A percentile compares a stretch with the other conserved stretches of the same genome.
These are phyloP conservation scores for Piaya cayana DNA, from an alignment of 2,113 vertebrate species.

Conservation along the genomic window DNA sequence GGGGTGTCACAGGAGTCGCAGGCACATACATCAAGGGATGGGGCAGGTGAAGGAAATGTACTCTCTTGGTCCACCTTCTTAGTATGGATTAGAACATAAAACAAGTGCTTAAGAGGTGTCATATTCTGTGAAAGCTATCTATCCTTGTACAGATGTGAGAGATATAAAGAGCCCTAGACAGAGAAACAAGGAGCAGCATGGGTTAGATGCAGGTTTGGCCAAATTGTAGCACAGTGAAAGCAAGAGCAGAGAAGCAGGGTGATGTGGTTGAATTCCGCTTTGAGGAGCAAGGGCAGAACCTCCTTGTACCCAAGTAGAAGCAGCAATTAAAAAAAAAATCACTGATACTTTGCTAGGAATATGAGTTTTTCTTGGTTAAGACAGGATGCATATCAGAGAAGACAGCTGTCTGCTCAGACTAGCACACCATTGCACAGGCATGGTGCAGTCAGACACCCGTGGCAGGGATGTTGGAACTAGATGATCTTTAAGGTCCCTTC, in stretches of 20 bases:
- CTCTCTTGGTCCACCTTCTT: background rate
- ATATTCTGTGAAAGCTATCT: background rate
- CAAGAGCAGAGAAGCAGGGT: background rate
- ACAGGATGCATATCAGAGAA: background rate
- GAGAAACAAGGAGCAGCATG: background rate
- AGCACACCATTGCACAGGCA: background rate
- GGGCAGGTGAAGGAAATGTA: background rate
- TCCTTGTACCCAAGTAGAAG: background rate
- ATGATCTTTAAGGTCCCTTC: too few species aligned
- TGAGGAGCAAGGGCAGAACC: background rate
- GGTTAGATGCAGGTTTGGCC: background rate
- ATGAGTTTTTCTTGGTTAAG: background rate
- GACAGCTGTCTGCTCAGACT: background rate
- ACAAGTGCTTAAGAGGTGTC: background rate
- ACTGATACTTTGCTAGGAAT: background rate
- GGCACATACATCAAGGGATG: rapidly evolving
- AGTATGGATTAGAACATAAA: background rate
- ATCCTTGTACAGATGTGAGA: background rate
- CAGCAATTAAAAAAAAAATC: background rate
- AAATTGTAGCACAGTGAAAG: background rate
- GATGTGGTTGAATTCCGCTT: background rate
- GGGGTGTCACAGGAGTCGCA: background rate
- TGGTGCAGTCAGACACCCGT: background rate
- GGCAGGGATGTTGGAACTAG: too few species aligned
- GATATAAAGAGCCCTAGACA: background rate